These are phyloP conservation scores for Arnoldichthys spilopterus DNA, from an alignment of 2,797 vertebrate genomes.

Conservation along the genomic window DNA sequence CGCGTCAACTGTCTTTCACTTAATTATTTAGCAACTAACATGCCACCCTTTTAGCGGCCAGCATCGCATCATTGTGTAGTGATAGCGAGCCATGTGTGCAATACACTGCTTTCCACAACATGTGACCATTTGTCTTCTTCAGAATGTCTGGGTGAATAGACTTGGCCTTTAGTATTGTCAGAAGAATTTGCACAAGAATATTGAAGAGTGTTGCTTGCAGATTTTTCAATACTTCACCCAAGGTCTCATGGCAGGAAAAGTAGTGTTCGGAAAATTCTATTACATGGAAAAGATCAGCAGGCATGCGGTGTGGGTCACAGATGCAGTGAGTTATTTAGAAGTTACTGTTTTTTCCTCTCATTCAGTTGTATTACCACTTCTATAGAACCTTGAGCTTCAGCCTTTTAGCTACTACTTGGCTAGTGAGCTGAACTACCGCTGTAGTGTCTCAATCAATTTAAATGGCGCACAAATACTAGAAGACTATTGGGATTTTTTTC, in stretches of 20 bases:
- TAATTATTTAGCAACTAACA: slow-evolving; percentile 19
- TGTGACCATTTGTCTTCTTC: slow-evolving; percentile 7
- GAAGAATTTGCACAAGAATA: slow-evolving; percentile 32
- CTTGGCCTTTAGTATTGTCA: slow-evolving; percentile 47
- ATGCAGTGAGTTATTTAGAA: slow-evolving; percentile 23
- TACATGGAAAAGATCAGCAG: slow-evolving; percentile 44
- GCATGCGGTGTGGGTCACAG: slow-evolving; percentile 4
- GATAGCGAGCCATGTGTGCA: background rate
- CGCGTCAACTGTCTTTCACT: slow-evolving; percentile 29
- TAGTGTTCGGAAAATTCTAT: slow-evolving; percentile 46
- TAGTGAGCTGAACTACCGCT: background rate
- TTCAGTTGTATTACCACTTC: slow-evolving; percentile 20
- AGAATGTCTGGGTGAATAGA: slow-evolving; percentile 29
- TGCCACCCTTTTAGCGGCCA: background rate
- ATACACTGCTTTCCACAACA: slow-evolving; percentile 1
- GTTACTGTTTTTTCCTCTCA: background rate
- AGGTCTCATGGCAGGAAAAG: slow-evolving; percentile 37
- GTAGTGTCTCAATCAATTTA: slow-evolving; percentile 4
- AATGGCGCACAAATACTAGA: too few relatives aligned
- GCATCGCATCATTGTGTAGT: slow-evolving; percentile 13
- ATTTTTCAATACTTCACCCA: slow-evolving; percentile 37
- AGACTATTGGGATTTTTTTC: too few relatives aligned
- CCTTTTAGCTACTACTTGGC: slow-evolving; percentile 3
- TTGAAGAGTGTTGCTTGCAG: slow-evolving; percentile 39
- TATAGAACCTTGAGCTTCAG: slow-evolving; percentile 9